Percentiles rank a stretch among this genome's conserved stretches.
Evolutionary conservation across 2,888 invertebrate genomes (phyloP).

Genomic region (Phaonia tiefii): DNA sequence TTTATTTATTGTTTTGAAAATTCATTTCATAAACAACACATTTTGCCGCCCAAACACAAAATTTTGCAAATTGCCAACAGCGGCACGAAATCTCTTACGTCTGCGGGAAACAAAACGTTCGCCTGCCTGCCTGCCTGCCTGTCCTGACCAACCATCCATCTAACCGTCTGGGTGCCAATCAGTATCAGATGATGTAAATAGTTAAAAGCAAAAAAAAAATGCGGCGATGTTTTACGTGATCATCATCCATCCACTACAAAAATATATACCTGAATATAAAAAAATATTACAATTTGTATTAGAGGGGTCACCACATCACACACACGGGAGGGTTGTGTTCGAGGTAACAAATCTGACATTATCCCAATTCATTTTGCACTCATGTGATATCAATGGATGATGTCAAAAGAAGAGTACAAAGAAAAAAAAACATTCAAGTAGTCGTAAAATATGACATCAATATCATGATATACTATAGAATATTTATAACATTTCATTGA

Average conservation of each 20-base stretch:
- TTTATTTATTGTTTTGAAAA: conserved; percentile 8
- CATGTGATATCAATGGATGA: conserved; percentile 1
- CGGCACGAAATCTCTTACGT: conserved; percentile 19
- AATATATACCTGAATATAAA: too few species aligned
- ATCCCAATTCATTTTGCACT: neutral
- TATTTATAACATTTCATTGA: too few species aligned
- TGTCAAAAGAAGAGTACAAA: neutral
- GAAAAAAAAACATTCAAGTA: neutral
- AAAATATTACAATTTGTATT: too few species aligned
- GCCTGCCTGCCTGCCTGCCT: neutral
- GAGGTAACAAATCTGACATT: neutral
- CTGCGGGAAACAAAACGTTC: neutral
- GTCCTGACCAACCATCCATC: too few species aligned
- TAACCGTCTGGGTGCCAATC: too few species aligned
- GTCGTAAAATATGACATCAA: conserved; percentile 15
- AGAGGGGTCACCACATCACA: too few species aligned
- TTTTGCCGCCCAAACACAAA: conserved; percentile 33
- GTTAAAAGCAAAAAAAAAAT: conserved; percentile 7
- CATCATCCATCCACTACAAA: neutral
- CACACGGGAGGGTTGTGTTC: too few species aligned
- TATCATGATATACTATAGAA: too few species aligned
- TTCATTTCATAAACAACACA: conserved; percentile 20
- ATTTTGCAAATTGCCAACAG: conserved; percentile 29
- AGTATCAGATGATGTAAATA: neutral
- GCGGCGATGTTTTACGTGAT: conserved; percentile 23